A percentile compares a stretch with the other conserved stretches of the same genome.
Conservation (phyloP, 2,797 vertebrate genomes). For the Schizothorax lantsangensis region DNA sequence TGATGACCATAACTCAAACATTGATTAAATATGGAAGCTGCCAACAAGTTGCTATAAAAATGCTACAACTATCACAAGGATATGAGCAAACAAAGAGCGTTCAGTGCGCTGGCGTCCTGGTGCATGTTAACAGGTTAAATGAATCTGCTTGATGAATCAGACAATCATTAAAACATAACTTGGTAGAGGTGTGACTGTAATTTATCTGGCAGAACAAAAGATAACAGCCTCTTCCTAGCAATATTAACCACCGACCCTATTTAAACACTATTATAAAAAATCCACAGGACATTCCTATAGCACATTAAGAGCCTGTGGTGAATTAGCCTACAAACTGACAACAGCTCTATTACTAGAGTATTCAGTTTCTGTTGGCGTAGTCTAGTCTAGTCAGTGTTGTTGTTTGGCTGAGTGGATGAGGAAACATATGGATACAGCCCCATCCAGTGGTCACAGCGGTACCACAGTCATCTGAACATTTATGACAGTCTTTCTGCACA, state of each 20-base stretch:
- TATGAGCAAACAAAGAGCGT: too few relatives aligned
- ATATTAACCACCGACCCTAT: neutral
- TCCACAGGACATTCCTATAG: neutral
- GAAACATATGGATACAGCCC: conserved; percentile 19
- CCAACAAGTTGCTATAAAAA: neutral
- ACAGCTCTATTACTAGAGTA: neutral
- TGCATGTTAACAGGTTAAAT: neutral
- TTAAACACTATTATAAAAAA: neutral
- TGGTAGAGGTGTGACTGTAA: neutral
- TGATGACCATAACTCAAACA: neutral
- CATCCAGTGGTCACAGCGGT: conserved; percentile 37
- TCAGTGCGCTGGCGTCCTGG: too few relatives aligned
- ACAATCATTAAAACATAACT: neutral
- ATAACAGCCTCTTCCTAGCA: neutral
- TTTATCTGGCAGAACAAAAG: neutral
- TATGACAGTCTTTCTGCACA: neutral
- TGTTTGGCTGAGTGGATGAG: neutral
- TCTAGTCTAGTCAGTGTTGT: neutral
- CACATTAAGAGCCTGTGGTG: neutral
- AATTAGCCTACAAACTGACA: neutral
- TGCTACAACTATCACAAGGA: neutral
- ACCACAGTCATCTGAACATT: neutral
- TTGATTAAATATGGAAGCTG: neutral
- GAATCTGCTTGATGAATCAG: neutral
- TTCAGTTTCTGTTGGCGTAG: neutral